Conservation (phyloP, 2,888 invertebrate species). For the Synergus umbraculus region DNA sequence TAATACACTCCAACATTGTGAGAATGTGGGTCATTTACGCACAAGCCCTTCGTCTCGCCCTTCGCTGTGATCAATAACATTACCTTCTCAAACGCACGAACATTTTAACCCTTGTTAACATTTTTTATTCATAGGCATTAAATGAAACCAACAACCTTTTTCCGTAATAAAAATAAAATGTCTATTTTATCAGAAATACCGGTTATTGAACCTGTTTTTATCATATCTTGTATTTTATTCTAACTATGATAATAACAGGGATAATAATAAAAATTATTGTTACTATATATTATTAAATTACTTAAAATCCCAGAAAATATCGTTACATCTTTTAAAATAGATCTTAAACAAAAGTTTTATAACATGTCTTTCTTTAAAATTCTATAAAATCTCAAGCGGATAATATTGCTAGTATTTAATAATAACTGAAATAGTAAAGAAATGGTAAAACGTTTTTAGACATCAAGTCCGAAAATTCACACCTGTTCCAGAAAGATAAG, state of each 20-base stretch:
- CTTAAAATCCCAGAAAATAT: too few species aligned
- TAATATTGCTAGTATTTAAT: not conserved
- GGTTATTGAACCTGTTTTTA: too few species aligned
- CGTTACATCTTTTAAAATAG: too few species aligned
- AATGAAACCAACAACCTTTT: not conserved
- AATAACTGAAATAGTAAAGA: not conserved
- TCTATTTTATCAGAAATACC: too few species aligned
- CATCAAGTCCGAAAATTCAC: not conserved
- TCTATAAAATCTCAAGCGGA: too few species aligned
- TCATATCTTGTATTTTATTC: too few species aligned
- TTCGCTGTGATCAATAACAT: constrained; percentile 14
- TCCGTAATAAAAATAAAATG: not conserved
- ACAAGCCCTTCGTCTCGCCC: constrained; percentile 4
- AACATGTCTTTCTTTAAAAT: too few species aligned
- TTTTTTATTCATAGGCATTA: not conserved
- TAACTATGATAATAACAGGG: too few species aligned
- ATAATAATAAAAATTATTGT: too few species aligned
- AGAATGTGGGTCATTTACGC: constrained; percentile 29
- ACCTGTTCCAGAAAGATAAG: constrained; percentile 17
- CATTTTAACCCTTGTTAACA: not conserved
- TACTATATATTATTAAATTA: too few species aligned
- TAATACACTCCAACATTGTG: not conserved
- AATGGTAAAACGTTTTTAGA: not conserved
- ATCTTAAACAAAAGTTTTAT: too few species aligned
- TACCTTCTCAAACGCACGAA: not conserved